Percentiles rank a stretch among this genome's conserved stretches.
These are phyloP conservation scores for Trachelus stipa DNA, from an alignment of 2,888 invertebrate species.

Conservation along the genomic window DNA sequence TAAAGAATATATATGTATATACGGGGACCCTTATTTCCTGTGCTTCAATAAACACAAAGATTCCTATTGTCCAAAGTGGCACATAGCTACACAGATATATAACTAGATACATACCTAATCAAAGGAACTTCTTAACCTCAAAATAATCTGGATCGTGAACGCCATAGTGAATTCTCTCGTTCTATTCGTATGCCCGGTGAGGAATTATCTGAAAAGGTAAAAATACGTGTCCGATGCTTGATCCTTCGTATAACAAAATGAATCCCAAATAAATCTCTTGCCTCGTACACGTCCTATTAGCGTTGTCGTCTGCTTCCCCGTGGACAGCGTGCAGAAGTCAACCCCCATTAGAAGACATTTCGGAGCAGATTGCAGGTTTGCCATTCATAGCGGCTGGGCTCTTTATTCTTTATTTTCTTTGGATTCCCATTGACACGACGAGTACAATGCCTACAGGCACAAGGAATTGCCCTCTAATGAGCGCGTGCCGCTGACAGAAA, in stretches of 20 bases:
- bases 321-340: slow-evolving; percentile 3
- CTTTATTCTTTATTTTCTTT: slow-evolving; percentile 42
- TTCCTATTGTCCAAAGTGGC: neutral
- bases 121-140: neutral
- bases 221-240: neutral
- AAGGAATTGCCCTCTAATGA: slow-evolving; percentile 55
- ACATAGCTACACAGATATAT: neutral
- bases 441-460: slow-evolving; percentile 35
- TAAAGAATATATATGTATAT: neutral
- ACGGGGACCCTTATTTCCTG: neutral
- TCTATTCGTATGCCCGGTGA: neutral
- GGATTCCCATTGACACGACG: slow-evolving; percentile 35
- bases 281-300: slow-evolving; percentile 2
- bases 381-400: slow-evolving; percentile 42
- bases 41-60: neutral
- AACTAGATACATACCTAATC: neutral
- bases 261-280: neutral
- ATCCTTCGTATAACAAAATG: neutral
- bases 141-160: neutral
- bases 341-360: slow-evolving; percentile 45
- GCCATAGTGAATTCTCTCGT: neutral
- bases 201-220: neutral
- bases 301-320: neutral
- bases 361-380: slow-evolving; percentile 48
- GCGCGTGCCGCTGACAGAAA: slow-evolving; percentile 63